Base-by-base conservation (phyloP, 2,113 vertebrate genomes). In the Nettapus auritus region DNA sequence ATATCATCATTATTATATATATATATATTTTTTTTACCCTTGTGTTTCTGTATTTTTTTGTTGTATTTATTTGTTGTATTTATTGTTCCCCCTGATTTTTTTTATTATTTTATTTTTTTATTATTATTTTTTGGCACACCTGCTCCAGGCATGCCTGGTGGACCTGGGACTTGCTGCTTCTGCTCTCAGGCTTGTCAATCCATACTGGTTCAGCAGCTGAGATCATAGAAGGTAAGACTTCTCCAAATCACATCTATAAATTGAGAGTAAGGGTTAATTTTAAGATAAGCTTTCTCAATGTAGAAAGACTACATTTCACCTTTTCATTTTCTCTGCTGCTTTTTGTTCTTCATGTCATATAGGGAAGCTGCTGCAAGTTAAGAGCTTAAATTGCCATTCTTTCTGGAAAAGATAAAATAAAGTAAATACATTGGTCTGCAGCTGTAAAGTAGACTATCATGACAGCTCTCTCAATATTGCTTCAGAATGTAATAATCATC, bases 221-320 rank as follows among this genome's bases (percentile, higher is more conserved):
- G 91, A 92, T 97, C 78, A 97, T 97, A 85, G 97, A 98, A 97
- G 97, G 97, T 98, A 97, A 97, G 97, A 76, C 28, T 81, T 66
- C 64, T 91, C 44, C 48, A 70, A 63, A 62, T 17, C 11, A 26
- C 53, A 22, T 56, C 64, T 88, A 22, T 44, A 60, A 62, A 59
- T 33, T 42, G 20, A 83, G 14, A 86, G 3, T 53, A 83, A 88
- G 52, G 33, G 76, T 86, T 86, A 52, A 52, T 53, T 94, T 91
- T 56, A 82, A 83, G 40, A 64, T 83, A 56, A 3, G 4, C 34
- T 83, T 89, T 82, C 74, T 85, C 77, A 82, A 40, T 71, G 62
- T 9, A 44, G 69, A 81, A 74, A 75, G 10, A 57, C 23, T 82
- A 1, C 31, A 6, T 53, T 76, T 59, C 28, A 64, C 38, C 44